Evolutionary conservation across 2,797 vertebrate species (phyloP), one percentile per base, ranked within the genome.

Genomic region (Sebastes aleutianus): DNA sequence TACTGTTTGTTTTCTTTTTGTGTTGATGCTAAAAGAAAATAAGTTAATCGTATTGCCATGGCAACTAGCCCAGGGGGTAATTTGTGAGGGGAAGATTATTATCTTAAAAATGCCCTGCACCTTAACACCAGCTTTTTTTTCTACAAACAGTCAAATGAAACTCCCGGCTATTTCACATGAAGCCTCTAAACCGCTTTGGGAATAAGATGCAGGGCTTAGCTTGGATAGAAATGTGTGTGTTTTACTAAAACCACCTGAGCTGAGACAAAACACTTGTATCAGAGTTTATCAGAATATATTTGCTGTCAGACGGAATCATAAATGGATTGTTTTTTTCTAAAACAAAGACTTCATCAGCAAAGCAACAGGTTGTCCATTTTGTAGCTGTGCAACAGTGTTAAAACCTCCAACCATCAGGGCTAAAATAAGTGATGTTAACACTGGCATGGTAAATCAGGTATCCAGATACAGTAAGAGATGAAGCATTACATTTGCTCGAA

Each of bases 1-100:
- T 67, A n/a, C 76, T 88, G 80, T 92, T 89, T 89, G 86, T 88
- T 90, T 87, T 82, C 58, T 80, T 74, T 88, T 90, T 87, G 59
- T 82, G 53, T 70, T 43, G 64, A 80, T 32, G 77, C 74, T 65
- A 79, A 80, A 70, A 82, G 59, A 88, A 88, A 86, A 87, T 82
- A 85, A 88, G 68, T 85, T 89, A 71, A 88, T 91, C 70, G 69
- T 36, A 85, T 88, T 85, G 71, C 87, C 78, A 88, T 89, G 82
- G 86, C 71, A 91, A 88, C 70, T 43, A 69, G 62, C 72, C 64
- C 71, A 29, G 31, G 58, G 64, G 68, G 73, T 78, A 32, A 83
- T 84, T 90, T 81, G 47, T 34, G n/a, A 80, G 65, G 34, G 68
- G 70, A 78, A 68, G 71, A 87, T 90, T 82, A 70, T 72, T 72